These are phyloP conservation scores for Shargacucullia verbasci DNA, from an alignment of 2,888 invertebrate species.

Conservation along the genomic window DNA sequence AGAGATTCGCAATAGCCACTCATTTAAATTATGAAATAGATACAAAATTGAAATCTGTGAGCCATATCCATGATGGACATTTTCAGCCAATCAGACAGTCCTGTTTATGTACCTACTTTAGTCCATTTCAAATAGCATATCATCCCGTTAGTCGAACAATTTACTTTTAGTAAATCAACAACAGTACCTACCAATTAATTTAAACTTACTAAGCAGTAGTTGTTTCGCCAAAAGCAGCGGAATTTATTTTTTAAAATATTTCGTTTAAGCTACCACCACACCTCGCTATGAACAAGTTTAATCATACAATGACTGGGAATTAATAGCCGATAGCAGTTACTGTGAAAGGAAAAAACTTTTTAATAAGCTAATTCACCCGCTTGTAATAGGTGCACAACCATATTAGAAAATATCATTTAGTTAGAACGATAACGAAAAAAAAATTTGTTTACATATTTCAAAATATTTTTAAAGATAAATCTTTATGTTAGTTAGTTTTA, in stretches of 20 bases:
- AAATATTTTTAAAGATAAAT: too few relatives aligned
- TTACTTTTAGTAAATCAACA: slow-evolving; percentile 15
- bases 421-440: not conserved
- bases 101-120: not conserved
- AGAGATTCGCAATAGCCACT: too few relatives aligned
- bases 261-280: slow-evolving; percentile 6
- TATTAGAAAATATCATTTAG: slow-evolving; percentile 7
- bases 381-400: slow-evolving; percentile 11
- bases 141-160: slow-evolving; percentile 12
- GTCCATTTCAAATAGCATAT: slow-evolving; percentile 11
- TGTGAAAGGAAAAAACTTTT: slow-evolving; percentile 37
- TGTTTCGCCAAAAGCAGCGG: too few relatives aligned
- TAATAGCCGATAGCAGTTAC: slow-evolving; percentile 11
- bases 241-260: slow-evolving; percentile 25
- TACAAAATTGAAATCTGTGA: too few relatives aligned
- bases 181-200: slow-evolving; percentile 31
- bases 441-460: too few relatives aligned
- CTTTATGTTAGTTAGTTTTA: too few relatives aligned
- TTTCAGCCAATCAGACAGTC: too few relatives aligned
- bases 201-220: slow-evolving; percentile 25
- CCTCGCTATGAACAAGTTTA: slow-evolving; percentile 13
- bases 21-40: too few relatives aligned
- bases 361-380: slow-evolving; percentile 32
- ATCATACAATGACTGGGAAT: slow-evolving; percentile 25
- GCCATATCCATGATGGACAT: too few relatives aligned